Conservation (phyloP, 2,888 invertebrate genomes). For the Hyalella azteca region DNA sequence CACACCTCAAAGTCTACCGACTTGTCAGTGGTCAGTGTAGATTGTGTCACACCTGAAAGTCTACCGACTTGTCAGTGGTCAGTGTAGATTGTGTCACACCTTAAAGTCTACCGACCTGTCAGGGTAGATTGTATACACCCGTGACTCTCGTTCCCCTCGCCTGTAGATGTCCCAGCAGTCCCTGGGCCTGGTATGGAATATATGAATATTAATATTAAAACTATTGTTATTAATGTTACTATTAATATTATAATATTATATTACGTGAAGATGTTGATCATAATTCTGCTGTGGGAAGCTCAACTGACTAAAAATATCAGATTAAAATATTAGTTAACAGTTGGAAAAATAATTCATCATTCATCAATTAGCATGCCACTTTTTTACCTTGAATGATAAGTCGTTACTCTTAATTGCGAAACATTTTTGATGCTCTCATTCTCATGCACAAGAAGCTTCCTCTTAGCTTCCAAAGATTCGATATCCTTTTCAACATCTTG, state of each 20-base stretch:
- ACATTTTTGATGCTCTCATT: neutral
- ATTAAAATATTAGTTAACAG: neutral
- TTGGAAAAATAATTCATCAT: neutral
- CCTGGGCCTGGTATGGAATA: neutral
- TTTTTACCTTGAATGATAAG: neutral
- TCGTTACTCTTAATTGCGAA: neutral
- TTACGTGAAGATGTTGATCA: neutral
- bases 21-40: too few species aligned
- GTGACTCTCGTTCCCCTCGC: neutral
- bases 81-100: too few species aligned
- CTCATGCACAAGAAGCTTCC: neutral
- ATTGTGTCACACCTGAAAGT: too few species aligned
- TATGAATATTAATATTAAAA: neutral
- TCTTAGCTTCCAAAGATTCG: neutral
- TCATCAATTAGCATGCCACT: neutral
- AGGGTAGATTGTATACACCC: neutral
- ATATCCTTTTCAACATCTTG: neutral
- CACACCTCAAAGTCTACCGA: too few species aligned
- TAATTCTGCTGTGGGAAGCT: neutral
- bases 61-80: constrained; percentile 4
- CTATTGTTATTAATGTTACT: too few species aligned
- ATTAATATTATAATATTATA: neutral
- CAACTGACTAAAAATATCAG: too few species aligned
- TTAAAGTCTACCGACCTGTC: constrained; percentile 2
- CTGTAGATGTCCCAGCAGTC: constrained; percentile 20